Base-by-base conservation (phyloP, 2,113 vertebrate species). In the Nannobrachium achirus region DNA sequence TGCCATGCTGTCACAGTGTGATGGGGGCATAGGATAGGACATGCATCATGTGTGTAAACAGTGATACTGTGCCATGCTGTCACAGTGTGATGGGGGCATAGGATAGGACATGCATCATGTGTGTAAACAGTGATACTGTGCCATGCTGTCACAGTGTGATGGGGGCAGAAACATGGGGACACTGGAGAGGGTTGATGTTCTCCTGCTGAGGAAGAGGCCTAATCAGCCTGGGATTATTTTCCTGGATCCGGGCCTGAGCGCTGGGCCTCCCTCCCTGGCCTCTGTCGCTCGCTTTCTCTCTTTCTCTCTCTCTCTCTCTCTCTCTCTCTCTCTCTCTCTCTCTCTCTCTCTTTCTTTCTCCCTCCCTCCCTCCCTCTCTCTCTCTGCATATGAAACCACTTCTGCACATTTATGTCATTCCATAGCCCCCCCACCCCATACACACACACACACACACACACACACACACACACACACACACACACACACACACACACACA, bases 301-400 rank as follows among this genome's bases (percentile, higher is more conserved):
- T 68, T 76, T 66, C 44, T 50, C 66, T 64, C 63, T 72, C 49
- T 10, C 61, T 16, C 8, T 13, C 11, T 11, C 9, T 13, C 63
- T 25, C 50, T n/a, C 48, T 49, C 59, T 61, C 67, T 68, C 51
- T 38, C 19, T 10, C 25, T 10, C 15, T 3, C 61, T 10, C 48
- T 10, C 78, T 68, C 78, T 66, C 44, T 50, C 66, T 64, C 63
- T 72, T 44, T 10, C 61, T 16, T 6, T 13, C 11, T 11, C 9
- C 7, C 63, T 25, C 50, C 14, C 14, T 14, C 19, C 9, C 39
- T 8, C 3, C 3, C 39, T 8, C 13, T 20, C 20, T 49, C 59
- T 61, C 45, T 59, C 84, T 92, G 89, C 93, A 94, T 93, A 90
- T 94, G 93, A 94, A 94, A 93, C 90, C 92, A 94, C 91, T 94